Base-by-base conservation (phyloP, 35 echinoderm and acorn worm species). In the Ophiothrix spiculata region DNA sequence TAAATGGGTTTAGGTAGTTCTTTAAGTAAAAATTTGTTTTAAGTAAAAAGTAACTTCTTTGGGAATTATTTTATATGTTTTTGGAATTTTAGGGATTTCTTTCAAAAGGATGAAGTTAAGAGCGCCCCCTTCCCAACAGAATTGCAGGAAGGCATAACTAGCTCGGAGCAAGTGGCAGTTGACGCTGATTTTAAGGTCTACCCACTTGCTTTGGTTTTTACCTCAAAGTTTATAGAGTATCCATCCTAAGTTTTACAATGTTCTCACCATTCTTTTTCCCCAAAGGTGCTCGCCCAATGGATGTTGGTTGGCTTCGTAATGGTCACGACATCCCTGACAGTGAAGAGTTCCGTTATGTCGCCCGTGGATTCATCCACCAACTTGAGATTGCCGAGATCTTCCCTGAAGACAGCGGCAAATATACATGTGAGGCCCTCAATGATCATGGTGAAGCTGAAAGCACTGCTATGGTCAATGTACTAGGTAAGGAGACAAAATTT, bases 391-490 rank as follows among this genome's bases (percentile, higher is more conserved):
- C 89, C 1, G 95, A 98, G 76, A 91, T 98, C 80, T 91, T 98
- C 82, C 95, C 91, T 35, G 95, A 98, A 41, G 92, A 98, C 56
- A 75, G 84, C 13, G 95, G 91, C 85, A 97, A 88, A 56, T 98
- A 98, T 82, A 94, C 91, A 1, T 98, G 95, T 88, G 95, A 98
- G 83, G 95, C 87, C 1, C 86, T 98, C 80, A 98, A 98, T 64
- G 95, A 98, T 54, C 64, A 76, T 10, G 91, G 95, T 36, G 91
- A 98, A 42, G 91, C 95, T 32, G 95, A 98, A 13, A 88, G 88
- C 74, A 79, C 80, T 32, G 83, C 81, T 33, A 77, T 84, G 28
- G 37, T 98, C 36, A 94, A 80, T 38, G 95, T 94, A 29, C 87
- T 82, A 39, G 95, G 95, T 98, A 87, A 92, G 77, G 35, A 79